Percentiles rank a stretch among this genome's conserved stretches.
Evolutionary conservation across 2,888 invertebrate genomes (phyloP).

Genomic region (Antitype chi): DNA sequence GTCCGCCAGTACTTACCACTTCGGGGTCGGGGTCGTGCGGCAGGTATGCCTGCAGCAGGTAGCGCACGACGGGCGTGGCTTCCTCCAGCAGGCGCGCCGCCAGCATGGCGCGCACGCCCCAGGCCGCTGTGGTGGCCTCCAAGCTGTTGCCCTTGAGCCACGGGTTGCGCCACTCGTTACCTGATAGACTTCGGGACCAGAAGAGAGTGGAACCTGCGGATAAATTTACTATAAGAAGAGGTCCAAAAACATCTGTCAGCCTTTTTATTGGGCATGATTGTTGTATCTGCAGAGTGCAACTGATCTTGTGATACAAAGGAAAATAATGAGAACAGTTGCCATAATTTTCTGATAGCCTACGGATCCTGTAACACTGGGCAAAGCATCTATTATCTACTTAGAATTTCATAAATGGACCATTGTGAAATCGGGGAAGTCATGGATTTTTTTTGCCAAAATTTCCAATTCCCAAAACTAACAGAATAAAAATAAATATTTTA

Average conservation of each 20-base stretch:
- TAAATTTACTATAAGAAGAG: neutral
- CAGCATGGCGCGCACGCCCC: slow-evolving; percentile 94
- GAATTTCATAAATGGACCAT: no score
- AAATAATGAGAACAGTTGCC: no score
- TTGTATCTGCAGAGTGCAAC: no score
- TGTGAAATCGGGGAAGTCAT: no score
- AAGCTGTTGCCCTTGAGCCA: slow-evolving; percentile 84
- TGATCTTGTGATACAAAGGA: no score
- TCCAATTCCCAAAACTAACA: no score
- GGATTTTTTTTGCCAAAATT: no score
- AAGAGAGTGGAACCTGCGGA: slow-evolving; percentile 80
- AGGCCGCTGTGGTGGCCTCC: slow-evolving; percentile 96
- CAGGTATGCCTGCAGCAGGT: slow-evolving; percentile 78
- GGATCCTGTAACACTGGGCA: no score
- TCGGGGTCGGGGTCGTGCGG: slow-evolving; percentile 84
- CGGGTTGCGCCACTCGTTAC: slow-evolving; percentile 85
- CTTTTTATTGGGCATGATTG: no score
- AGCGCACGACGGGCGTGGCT: slow-evolving; percentile 82
- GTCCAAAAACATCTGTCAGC: neutral
- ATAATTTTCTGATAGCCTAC: no score
- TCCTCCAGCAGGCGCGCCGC: slow-evolving; percentile 80
- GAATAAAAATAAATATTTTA: no score
- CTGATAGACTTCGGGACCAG: slow-evolving; percentile 83
- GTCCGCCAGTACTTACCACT: slow-evolving; percentile 73
- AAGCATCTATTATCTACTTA: no score